phyloP scores from a whole-genome alignment of 1,140 invertebrate species.

The Druon quercuslanigerum region DNA sequence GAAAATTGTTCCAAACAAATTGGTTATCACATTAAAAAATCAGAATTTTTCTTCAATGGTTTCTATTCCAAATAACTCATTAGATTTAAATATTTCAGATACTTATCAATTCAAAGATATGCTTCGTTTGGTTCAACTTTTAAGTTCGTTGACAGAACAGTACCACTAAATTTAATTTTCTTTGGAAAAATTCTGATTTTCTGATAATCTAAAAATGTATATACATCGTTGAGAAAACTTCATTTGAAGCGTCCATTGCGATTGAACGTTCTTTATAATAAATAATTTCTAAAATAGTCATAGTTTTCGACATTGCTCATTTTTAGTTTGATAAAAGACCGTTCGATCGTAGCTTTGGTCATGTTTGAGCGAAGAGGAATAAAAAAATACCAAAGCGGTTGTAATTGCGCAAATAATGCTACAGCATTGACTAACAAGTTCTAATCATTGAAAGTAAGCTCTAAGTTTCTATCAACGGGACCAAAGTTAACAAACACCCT shows the following conservation, averaged over 20 bases:
- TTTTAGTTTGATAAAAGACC: slow-evolving; percentile 43
- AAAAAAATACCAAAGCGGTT: slow-evolving; percentile 38
- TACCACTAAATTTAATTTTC: background rate
- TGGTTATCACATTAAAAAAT: background rate
- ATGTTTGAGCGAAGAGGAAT: slow-evolving; percentile 9
- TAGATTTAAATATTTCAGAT: too few species aligned
- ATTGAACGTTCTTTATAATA: background rate
- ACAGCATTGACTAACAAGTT: slow-evolving; percentile 45
- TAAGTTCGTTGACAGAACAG: background rate
- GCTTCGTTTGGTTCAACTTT: background rate
- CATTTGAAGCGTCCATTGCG: background rate
- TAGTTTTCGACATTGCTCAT: slow-evolving; percentile 60
- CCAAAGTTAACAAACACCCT: slow-evolving; percentile 66
- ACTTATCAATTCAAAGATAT: too few species aligned
- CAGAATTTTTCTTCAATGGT: background rate
- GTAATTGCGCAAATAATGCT: slow-evolving; percentile 49
- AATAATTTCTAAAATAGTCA: slow-evolving; percentile 44
- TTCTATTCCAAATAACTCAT: too few species aligned
- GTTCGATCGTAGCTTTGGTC: slow-evolving; percentile 23
- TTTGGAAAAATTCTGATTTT: background rate
- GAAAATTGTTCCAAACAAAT: slow-evolving; percentile 8
- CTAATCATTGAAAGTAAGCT: slow-evolving; percentile 55
- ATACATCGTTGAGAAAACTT: background rate
- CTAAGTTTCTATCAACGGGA: slow-evolving; percentile 72
- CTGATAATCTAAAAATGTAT: background rate